These are phyloP conservation scores for Drosophila pseudoobscura DNA, from an alignment of 1,140 invertebrate genomes.

Conservation along the genomic window DNA sequence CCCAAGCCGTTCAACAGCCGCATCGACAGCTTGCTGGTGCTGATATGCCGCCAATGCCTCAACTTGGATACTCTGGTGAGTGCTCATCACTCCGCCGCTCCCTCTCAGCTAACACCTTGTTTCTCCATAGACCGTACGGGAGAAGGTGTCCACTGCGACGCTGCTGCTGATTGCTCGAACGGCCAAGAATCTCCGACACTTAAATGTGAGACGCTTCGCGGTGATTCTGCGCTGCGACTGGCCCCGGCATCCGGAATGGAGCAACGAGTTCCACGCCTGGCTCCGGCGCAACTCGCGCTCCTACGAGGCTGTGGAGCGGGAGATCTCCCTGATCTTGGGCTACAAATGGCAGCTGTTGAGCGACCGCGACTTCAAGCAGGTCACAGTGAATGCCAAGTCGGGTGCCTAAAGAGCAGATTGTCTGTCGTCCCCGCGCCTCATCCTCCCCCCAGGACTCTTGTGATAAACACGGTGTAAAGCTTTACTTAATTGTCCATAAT, in stretches of 20 bases:
- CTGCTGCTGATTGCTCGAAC: conserved; percentile 89
- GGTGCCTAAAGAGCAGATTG: conserved; percentile 19
- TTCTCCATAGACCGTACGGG: conserved; percentile 87
- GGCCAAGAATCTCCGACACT: conserved; percentile 86
- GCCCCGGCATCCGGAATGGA: conserved; percentile 87
- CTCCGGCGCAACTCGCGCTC: conserved; percentile 86
- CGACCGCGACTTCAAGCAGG: conserved; percentile 88
- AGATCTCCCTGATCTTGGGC: conserved; percentile 88
- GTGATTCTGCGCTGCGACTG: conserved; percentile 89
- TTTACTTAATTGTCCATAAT: conserved; percentile 55
- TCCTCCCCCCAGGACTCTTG: conserved; percentile 35
- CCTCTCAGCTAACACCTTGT: neutral
- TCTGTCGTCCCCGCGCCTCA: neutral
- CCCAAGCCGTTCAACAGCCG: conserved; percentile 87
- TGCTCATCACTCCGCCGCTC: neutral
- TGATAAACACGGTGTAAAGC: conserved; percentile 73
- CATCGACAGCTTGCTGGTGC: conserved; percentile 86
- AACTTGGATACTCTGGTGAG: conserved; percentile 87
- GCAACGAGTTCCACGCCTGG: conserved; percentile 88
- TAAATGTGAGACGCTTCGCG: conserved; percentile 90
- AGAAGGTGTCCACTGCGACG: conserved; percentile 91
- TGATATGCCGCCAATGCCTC: conserved; percentile 86
- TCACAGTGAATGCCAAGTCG: conserved; percentile 69
- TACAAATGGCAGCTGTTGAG: conserved; percentile 89
- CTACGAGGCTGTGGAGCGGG: conserved; percentile 87